Base-by-base conservation (phyloP, 1,140 invertebrate genomes). In the Pissodes strobi region DNA sequence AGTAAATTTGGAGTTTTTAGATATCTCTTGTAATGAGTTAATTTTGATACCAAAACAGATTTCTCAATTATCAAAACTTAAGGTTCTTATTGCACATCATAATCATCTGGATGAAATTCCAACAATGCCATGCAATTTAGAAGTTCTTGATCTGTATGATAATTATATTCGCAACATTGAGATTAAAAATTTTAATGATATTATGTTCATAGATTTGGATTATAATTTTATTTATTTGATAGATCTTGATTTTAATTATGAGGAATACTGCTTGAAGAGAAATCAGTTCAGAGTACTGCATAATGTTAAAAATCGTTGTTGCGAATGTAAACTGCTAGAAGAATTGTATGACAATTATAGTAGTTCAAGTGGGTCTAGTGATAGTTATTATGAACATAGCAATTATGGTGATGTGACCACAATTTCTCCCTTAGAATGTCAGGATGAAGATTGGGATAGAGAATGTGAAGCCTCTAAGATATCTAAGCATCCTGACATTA, bases 381-480 rank as follows among this genome's bases (percentile, higher is more conserved):
- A 51, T 39, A 19, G 18, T 52, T n/a, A 52, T 41, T 27, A 39
- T 22, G 38, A 61, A 41, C 13, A 21, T 61, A 6, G 4, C 12
- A n/a, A 10, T 13, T 5, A 18, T 41, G 48, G 41, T 10, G n/a
- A 43, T 13, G 34, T 2, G 15, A 9, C n/a, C n/a, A 12, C 21
- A 21, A 3, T 21, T 4, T 15, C 12, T 12, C 22, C 6, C 30
- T 18, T 37, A 8, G 2, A 21, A 43, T 21, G 46, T 9, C 18
- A 15, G n/a, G 25, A n/a, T 27, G 63, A 66, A 34, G 27, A 59
- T 39, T 59, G 56, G 64, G 55, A 66, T 53, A 21, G 17, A 15
- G 63, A 65, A 43, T 18, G 15, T 21, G 30, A 10, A 48, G 12
- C 19, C 34, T 43, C n/a, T 2, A 10, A n/a, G n/a, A 15, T 12